Evolutionary conservation across 2,888 invertebrate species (phyloP).

Genomic region (Phyto melanocephala): DNA sequence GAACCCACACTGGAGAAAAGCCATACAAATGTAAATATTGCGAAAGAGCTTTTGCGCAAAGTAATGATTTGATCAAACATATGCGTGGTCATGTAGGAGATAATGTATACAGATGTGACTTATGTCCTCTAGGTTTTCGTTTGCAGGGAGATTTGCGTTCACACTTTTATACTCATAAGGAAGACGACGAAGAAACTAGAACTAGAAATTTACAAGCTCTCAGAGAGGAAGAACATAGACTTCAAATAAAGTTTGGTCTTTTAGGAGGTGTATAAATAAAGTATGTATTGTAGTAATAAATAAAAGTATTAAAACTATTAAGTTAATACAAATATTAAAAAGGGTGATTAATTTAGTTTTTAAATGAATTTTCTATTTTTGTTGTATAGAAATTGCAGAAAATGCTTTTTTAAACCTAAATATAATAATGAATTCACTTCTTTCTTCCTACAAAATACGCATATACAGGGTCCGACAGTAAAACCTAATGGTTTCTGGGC

Average conservation of each 20-base stretch:
- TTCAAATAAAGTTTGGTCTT: slow-evolving; percentile 54
- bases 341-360: too few relatives aligned
- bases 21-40: slow-evolving; percentile 68
- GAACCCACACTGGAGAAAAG: slow-evolving; percentile 81
- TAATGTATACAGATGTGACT: slow-evolving; percentile 80
- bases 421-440: too few relatives aligned
- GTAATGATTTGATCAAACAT: slow-evolving; percentile 74
- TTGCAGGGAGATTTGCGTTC: slow-evolving; percentile 63
- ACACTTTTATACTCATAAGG: slow-evolving; percentile 66
- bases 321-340: too few relatives aligned
- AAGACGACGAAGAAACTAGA: slow-evolving; percentile 64
- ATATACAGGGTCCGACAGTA: too few relatives aligned
- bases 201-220: slow-evolving; percentile 56
- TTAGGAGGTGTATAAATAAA: slow-evolving; percentile 26
- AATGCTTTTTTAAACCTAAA: too few relatives aligned
- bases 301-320: too few relatives aligned
- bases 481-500: too few relatives aligned
- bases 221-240: slow-evolving; percentile 53
- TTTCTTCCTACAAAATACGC: too few relatives aligned
- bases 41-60: slow-evolving; percentile 68
- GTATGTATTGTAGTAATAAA: too few relatives aligned
- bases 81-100: slow-evolving; percentile 80
- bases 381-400: too few relatives aligned
- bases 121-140: slow-evolving; percentile 69
- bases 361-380: too few relatives aligned